Evolutionary conservation across 2,797 vertebrate genomes (phyloP), one percentile per base, ranked within the genome.

Genomic region (Urocyon cinereoargenteus): DNA sequence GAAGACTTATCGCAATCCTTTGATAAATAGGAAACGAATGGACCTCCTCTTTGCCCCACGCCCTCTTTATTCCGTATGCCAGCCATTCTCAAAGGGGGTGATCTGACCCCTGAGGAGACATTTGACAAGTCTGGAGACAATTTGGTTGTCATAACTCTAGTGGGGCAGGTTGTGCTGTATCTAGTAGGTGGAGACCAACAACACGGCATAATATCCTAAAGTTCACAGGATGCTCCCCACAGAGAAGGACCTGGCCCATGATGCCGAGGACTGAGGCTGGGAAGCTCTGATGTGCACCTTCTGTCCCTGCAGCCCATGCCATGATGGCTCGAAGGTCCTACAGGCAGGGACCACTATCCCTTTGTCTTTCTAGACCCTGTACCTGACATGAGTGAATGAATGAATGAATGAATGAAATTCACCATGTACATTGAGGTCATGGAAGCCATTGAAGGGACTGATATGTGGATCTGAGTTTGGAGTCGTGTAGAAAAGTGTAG

Each of bases 401-500:
- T 9, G 31, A 66, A 66, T 18, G 64, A 18, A n/a, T n/a, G 36
- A 28, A 24, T 6, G 28, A n/a, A 49, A 45, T 14, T 10, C 12
- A 10, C 0, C 0, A 3, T 19, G 9, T 24, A 18, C 11, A 2
- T 1, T 13, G 26, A 6, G 2, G 57, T 10, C 21, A 2, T 2
- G 26, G 24, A 4, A 13, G 51, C 53, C 28, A 2, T 13, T 36
- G 49, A 55, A 24, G 36, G 3, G 9, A 13, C 9, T n/a, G 70
- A 55, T n/a, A 12, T 12, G 15, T 70, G 49, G 31, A 49, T 59
- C 4, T 6, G 59, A 22, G 18, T 26, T 31, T 49, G 61, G 57
- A 21, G 13, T 16, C 53, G 15, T 11, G 2, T 51, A 13, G 34
- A n/a, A 53, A 26, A 79, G 49, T 55, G 21, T 40, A 72, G 70